Base-by-base conservation (phyloP, 2,888 invertebrate species). In the Atrina japonica region DNA sequence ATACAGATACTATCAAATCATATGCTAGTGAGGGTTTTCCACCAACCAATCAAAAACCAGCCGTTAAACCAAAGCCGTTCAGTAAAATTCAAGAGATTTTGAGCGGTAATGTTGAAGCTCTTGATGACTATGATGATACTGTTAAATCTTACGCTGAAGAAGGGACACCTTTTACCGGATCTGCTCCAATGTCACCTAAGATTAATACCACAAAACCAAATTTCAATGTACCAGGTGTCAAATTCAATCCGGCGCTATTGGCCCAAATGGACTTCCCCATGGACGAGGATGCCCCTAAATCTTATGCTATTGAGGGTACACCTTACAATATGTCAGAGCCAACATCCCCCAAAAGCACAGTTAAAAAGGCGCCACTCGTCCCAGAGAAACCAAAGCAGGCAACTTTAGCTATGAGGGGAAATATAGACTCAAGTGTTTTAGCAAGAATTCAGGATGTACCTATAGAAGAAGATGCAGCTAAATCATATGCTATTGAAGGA, bases 11-110 rank as follows among this genome's bases (percentile, higher is more conserved):
- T 0, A 93, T 97, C 3, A 95, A 95, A 89, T 96, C 96, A 63
- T 97, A 96, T 89, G 96, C 95, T 84, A 97, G 97, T 0, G 97
- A 97, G 91, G 97, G 95, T 40, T 97, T 97, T 0, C 97, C 97
- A 50, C n/a, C 53, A 21, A 16, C 11, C 11, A 18, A 18, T 40
- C 27, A 7, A 14, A 53, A 40, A 53, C 45, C 71, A 25, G 41
- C 41, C 6, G 29, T 59, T n/a, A 66, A 61, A 66, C 56, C 66
- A 11, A 71, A 55, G 43, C 66, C 55, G 21, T 61, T 66, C 16
- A 41, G 53, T 14, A 71, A 71, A 30, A 55, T 71, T 47, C 61
- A 71, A 45, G 66, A 66, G 21, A 71, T 71, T 11, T 40, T 63
- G 6, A 56, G 63, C n/a, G 63, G 71, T 30, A 61, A 66, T 45